These are phyloP conservation scores for Parotia lawesii DNA, from an alignment of 2,113 vertebrate species.

Conservation along the genomic window DNA sequence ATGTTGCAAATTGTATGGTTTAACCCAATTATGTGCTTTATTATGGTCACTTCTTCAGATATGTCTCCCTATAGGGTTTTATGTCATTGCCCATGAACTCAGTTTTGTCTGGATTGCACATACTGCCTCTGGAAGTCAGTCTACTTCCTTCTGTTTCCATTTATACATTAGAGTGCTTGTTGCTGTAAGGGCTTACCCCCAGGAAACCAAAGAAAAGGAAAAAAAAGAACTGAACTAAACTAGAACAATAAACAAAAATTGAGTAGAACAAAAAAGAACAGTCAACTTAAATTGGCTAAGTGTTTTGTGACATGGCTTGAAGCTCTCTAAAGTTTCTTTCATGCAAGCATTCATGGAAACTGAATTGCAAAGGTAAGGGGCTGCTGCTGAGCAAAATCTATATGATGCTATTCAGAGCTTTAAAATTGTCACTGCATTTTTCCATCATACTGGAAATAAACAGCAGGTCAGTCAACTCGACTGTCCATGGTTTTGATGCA, in stretches of 20 bases:
- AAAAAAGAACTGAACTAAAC: background rate
- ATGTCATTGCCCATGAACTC: background rate
- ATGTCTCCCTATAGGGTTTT: background rate
- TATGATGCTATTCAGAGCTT: background rate
- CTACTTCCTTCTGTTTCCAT: slow-evolving; percentile 25
- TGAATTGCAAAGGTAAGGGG: background rate
- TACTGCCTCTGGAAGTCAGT: background rate
- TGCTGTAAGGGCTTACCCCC: background rate
- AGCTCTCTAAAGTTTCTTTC: background rate
- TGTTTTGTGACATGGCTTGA: background rate
- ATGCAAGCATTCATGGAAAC: background rate
- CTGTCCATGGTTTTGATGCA: background rate
- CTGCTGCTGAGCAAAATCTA: background rate
- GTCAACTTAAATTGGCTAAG: background rate
- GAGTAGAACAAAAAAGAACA: background rate
- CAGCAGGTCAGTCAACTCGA: background rate
- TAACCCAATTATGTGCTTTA: background rate
- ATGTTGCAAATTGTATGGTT: background rate
- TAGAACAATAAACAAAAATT: background rate
- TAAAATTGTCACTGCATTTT: background rate
- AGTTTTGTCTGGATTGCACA: background rate
- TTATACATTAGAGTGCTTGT: background rate
- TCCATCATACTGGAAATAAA: background rate
- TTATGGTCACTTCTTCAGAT: background rate
- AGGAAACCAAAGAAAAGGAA: background rate